A percentile compares a stretch with the other conserved stretches of the same genome.
Evolutionary conservation across 1,140 invertebrate genomes (phyloP).

Genomic region (Charaxes varanes): DNA sequence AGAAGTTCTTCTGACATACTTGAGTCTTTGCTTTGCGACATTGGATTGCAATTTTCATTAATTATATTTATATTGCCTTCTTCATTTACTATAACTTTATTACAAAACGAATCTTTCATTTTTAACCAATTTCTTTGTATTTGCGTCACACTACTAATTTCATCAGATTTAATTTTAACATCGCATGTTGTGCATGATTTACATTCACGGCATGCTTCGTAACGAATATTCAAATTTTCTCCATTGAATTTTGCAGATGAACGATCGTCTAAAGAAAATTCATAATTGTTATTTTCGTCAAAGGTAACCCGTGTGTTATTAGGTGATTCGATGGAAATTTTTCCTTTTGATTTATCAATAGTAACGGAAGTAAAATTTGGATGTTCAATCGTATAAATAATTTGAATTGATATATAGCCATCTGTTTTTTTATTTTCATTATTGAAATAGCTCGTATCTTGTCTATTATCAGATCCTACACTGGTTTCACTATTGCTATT

Average conservation of each 20-base stretch:
- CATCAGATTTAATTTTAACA: slow-evolving; percentile 38
- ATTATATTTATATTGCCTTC: slow-evolving; percentile 46
- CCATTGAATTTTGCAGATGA: slow-evolving; percentile 48
- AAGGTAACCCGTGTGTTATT: slow-evolving; percentile 41
- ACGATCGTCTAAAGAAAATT: slow-evolving; percentile 35
- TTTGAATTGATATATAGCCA: slow-evolving; percentile 68
- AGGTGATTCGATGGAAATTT: slow-evolving; percentile 46
- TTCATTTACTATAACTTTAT: slow-evolving; percentile 42
- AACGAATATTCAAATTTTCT: slow-evolving; percentile 36
- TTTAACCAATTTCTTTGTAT: slow-evolving; percentile 39
- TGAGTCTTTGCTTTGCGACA: slow-evolving; percentile 8
- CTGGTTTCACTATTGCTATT: slow-evolving; percentile 19
- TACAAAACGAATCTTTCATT: slow-evolving; percentile 53
- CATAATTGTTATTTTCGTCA: slow-evolving; percentile 39
- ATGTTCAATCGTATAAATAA: slow-evolving; percentile 71
- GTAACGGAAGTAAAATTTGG: slow-evolving; percentile 70
- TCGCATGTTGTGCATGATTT: slow-evolving; percentile 37
- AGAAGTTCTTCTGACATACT: slow-evolving; percentile 12
- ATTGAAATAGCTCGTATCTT: no score
- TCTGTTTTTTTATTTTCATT: slow-evolving; percentile 31
- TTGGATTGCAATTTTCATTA: slow-evolving; percentile 21
- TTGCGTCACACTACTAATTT: slow-evolving; percentile 27
- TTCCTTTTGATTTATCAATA: slow-evolving; percentile 56
- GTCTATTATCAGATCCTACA: slow-evolving; percentile 21
- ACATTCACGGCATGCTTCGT: slow-evolving; percentile 41